Base-by-base conservation (phyloP, 2,113 vertebrate genomes). In the Nothobranchius kuhntae region DNA sequence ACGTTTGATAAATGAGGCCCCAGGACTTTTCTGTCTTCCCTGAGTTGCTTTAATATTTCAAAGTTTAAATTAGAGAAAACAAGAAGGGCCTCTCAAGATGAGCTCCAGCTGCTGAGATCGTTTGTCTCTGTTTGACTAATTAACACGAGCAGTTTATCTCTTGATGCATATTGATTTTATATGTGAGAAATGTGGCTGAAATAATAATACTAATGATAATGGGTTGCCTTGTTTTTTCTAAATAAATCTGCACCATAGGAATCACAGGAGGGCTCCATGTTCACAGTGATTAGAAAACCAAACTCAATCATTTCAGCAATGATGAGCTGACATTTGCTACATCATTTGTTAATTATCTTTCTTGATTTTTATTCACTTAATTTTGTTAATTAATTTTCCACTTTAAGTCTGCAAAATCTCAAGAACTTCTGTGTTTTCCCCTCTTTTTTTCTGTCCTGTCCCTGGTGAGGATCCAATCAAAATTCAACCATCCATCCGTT, bases 301-400 rank as follows among this genome's bases (percentile, higher is more conserved):
- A 63, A 47, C 56, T 47, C 58, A 70, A 65, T 73, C 69, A 65
- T 53, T 76, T 69, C 58, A 53, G 45, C 46, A 69, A 26, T 58
- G 47, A 75, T 66, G 58, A 1, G 4, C 52, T 65, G 70, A 72
- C 52, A 58, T 62, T 68, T 65, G 60, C 12, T 30, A 48, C 3
- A 7, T 47, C 40, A 21, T 63, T 53, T 56, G 17, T 48, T 46
- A 63, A 60, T 61, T 51, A 35, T 59, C 61, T 73, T 59, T 40
- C 51, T 68, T 74, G 48, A 68, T 66, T 75, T 53, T 57, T 68
- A 73, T 55, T 14, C 21, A 9, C 51, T 72, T 60, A 53, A 56
- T 66, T 55, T 62, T 36, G 11, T 51, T 9, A 3, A 53, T 52
- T 53, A 35, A 46, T 10, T 48, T 51, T 52, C 17, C 26, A 17